phyloP scores from a whole-genome alignment of 2,888 invertebrate genomes.

The Boloria selene region DNA sequence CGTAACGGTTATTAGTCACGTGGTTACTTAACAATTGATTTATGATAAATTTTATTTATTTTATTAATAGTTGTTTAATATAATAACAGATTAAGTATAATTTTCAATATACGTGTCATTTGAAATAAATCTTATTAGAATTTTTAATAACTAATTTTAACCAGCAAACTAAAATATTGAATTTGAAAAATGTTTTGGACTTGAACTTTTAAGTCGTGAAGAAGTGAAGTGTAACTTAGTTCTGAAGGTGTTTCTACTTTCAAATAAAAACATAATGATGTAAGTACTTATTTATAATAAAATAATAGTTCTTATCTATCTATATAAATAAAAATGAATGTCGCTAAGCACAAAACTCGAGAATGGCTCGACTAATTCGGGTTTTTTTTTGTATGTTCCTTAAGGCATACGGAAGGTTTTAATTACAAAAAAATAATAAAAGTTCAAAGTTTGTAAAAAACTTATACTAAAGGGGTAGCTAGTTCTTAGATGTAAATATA shows the following conservation, averaged over 20 bases:
- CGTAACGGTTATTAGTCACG: constrained; percentile 41
- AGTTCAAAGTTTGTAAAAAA: no score
- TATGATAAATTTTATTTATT: background rate
- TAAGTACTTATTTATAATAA: background rate
- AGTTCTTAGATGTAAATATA: no score
- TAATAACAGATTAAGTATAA: background rate
- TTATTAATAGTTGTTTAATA: background rate
- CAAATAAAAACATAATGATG: constrained; percentile 11
- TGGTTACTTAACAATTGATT: constrained; percentile 6
- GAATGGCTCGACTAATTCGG: no score
- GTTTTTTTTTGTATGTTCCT: no score
- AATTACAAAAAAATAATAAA: no score
- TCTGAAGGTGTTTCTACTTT: constrained; percentile 4
- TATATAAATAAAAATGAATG: no score
- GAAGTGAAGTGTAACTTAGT: constrained; percentile 10
- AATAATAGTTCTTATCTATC: no score
- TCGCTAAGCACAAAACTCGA: no score
- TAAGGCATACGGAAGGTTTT: no score
- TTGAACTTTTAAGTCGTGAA: constrained; percentile 5
- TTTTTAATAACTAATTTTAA: background rate
- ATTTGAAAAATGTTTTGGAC: background rate
- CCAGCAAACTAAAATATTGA: background rate
- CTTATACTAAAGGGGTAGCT: no score
- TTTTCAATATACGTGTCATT: no score
- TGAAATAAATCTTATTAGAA: no score